These are phyloP conservation scores for Pristiophorus japonicus DNA, from an alignment of 2,113 vertebrate genomes.

Conservation along the genomic window DNA sequence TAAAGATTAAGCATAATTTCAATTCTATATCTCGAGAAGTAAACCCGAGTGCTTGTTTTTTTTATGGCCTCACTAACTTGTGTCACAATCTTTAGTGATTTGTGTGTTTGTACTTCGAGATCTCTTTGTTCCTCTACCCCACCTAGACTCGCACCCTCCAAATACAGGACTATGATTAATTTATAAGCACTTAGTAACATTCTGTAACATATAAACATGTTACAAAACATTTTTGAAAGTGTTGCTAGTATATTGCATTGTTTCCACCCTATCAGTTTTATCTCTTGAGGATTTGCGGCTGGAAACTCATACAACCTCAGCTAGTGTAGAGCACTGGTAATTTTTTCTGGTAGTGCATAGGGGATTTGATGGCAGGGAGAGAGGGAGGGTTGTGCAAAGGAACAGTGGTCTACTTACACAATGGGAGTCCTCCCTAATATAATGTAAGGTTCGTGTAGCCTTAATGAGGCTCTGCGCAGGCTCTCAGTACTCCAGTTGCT, in stretches of 20 bases:
- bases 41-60: too few species aligned
- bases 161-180: background rate
- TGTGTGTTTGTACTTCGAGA: too few species aligned
- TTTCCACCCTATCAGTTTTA: background rate
- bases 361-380: background rate
- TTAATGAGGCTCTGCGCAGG: background rate
- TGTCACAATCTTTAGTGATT: too few species aligned
- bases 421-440: background rate
- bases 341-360: background rate
- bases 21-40: too few species aligned
- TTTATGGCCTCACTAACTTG: too few species aligned
- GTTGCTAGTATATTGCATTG: background rate
- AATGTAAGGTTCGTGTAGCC: too few species aligned
- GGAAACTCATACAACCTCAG: background rate
- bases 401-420: background rate
- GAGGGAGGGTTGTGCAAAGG: background rate
- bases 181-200: background rate
- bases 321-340: background rate
- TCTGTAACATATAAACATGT: background rate
- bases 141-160: too few species aligned
- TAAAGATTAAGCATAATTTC: too few species aligned
- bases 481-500: background rate
- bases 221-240: background rate
- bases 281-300: background rate
- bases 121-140: too few species aligned